Percentiles rank a stretch among this genome's conserved stretches.
phyloP scores from a whole-genome alignment of 2,888 invertebrate species.

The Malthinus seriepunctatus region DNA sequence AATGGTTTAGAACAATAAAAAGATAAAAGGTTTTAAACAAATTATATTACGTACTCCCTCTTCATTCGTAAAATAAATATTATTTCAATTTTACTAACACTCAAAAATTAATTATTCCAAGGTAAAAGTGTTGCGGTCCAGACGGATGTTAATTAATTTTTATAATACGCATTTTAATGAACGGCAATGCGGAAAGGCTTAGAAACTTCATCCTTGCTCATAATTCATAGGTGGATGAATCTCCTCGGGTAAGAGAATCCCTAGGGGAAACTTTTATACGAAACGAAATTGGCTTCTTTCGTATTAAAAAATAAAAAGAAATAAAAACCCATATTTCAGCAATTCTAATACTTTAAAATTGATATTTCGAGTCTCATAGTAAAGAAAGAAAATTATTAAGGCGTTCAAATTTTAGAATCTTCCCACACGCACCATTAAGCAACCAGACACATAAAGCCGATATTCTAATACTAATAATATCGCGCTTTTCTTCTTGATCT shows the following conservation, averaged over 20 bases:
- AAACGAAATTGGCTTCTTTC: constrained; percentile 7
- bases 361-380: not conserved
- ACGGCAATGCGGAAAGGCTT: constrained; percentile 5
- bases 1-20: too few species aligned
- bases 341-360: constrained; percentile 2
- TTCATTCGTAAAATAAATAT: too few species aligned
- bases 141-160: constrained; percentile 19
- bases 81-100: too few species aligned
- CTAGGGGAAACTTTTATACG: constrained; percentile 2
- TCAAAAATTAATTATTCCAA: constrained; percentile 7
- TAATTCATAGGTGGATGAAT: constrained; percentile 12
- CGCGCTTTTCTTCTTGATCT: not conserved
- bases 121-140: constrained; percentile 9
- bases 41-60: too few species aligned
- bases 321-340: not conserved
- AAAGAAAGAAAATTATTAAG: constrained; percentile 1
- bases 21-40: too few species aligned
- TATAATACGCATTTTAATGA: constrained; percentile 1
- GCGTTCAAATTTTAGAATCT: constrained; percentile 1
- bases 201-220: constrained; percentile 6
- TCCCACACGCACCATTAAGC: constrained; percentile 13
- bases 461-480: constrained; percentile 20
- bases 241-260: constrained; percentile 9
- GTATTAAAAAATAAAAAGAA: constrained; percentile 5
- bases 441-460: constrained; percentile 16